Evolutionary conservation across 2,888 invertebrate genomes (phyloP), one percentile per base, ranked within the genome.

Genomic region (Chymomyza fuscimana): DNA sequence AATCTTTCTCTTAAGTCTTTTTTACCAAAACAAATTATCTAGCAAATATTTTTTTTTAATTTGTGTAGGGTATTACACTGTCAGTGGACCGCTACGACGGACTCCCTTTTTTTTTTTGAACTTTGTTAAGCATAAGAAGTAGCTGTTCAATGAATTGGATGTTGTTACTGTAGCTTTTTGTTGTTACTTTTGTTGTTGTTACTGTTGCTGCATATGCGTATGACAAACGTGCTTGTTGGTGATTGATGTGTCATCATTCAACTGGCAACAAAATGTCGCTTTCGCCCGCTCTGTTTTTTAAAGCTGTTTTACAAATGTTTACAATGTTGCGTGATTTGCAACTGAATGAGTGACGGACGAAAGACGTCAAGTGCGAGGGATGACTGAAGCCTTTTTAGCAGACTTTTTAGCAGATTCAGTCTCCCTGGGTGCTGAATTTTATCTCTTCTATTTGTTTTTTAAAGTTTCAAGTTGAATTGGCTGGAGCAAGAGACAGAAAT

Each of bases 261-360:
- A 73, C 79, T 80, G 80, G 76, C 74, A 79, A 70, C 63, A 68
- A 50, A 67, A 73, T 59, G 62, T 74, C 74, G 54, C 64, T 73
- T 65, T 70, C 52, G 66, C 63, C 61, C 68, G 56, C 58, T 52
- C n/a, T 40, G 32, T 12, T 32, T 36, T 46, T 77, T 75, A 79
- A 85, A 85, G 83, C 79, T 86, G 79, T 79, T 85, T 87, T 85
- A 87, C 87, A 87, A 83, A 83, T 83, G 87, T 86, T 87, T 85
- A 87, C 81, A 83, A 85, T 85, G 83, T 83, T 85, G 87, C 81
- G 87, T 83, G 83, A 83, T 83, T 83, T 87, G 86, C 83, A 83
- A 87, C 83, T 87, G 86, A 83, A 83, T 83, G 82, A 81, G 80
- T 60, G 40, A 46, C 40, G 2, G 40, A 32, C 32, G 12, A 46